Percentiles rank a stretch among this genome's conserved stretches.
phyloP scores from a whole-genome alignment of 2,888 invertebrate genomes.

The Cheilosia vernalis region DNA sequence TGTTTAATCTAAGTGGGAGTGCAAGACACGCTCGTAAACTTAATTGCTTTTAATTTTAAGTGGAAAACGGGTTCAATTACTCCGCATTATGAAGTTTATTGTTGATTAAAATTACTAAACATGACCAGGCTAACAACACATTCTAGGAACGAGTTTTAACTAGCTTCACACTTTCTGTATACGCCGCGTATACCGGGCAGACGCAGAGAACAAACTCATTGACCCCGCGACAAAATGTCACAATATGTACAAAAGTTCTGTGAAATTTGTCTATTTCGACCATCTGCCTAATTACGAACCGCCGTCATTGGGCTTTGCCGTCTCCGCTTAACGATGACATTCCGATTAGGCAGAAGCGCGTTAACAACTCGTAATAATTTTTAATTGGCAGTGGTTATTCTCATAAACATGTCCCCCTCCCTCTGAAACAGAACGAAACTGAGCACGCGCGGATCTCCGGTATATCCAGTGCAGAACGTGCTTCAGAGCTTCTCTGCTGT shows the following conservation, averaged over 20 bases:
- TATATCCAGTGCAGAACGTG: constrained; percentile 65
- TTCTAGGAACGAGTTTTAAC: constrained; percentile 42
- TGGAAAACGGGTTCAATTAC: constrained; percentile 59
- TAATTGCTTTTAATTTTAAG: constrained; percentile 34
- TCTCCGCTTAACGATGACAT: constrained; percentile 45
- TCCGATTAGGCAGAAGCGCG: constrained; percentile 70
- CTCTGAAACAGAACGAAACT: constrained; percentile 23
- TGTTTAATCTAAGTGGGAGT: constrained; percentile 13
- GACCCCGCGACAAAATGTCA: constrained; percentile 58
- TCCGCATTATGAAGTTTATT: constrained; percentile 57
- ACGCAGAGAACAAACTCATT: constrained; percentile 35
- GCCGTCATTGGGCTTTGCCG: constrained; percentile 34
- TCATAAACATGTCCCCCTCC: constrained; percentile 42
- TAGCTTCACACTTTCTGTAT: constrained; percentile 11
- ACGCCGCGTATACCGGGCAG: not conserved
- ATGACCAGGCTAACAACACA: constrained; percentile 15
- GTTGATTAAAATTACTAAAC: constrained; percentile 41
- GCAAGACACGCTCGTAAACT: constrained; percentile 35
- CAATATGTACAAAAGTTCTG: constrained; percentile 25
- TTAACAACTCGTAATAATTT: constrained; percentile 72
- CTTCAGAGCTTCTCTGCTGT: constrained; percentile 49
- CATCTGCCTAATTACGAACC: constrained; percentile 57
- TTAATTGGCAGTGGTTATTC: constrained; percentile 70
- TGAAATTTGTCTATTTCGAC: constrained; percentile 64
- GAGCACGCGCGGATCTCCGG: constrained; percentile 64